Base-by-base conservation (phyloP, 2,113 vertebrate species). In the Paradoxurus hermaphroditus region DNA sequence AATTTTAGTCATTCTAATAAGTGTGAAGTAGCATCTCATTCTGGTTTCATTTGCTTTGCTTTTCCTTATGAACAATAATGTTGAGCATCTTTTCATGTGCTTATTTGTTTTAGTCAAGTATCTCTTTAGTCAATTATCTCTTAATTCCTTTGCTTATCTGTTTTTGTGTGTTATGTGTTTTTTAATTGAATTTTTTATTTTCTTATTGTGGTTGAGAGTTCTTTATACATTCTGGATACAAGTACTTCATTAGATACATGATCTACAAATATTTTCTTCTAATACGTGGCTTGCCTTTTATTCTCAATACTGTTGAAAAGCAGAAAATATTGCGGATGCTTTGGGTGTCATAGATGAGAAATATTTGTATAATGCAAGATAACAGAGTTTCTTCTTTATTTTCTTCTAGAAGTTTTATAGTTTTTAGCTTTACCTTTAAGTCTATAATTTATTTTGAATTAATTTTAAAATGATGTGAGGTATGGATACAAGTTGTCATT, bases 231-330 rank as follows among this genome's bases (percentile, higher is more conserved):
- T 68, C 36, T 39, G 25, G 63, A 73, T 89, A 81, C 11, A 94
- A 70, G 9, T 62, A 67, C 34, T 73, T 93, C 46, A 67, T 79
- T 49, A 92, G 46, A 78, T 31, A 51, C 4, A 82, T 41, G 27
- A 67, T 86, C 73, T 96, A 12, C 34, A 86, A 90, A 77, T 75
- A 62, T 82, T 92, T 90, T 88, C 75, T 73, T 91, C 59, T 36
- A n/a, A 18, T 39, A 2, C 67, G 6, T 92, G 49, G 14, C 41
- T 96, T 95, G 2, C 7, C 41, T 79, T 86, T 78, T 56, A 36
- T 53, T 73, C 29, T 88, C 13, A 6, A 56, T 59, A 29, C 16
- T 91, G 39, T 83, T 83, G 62, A 95, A 75, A 34, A 83, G 18
- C 21, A 78, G 51, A 87, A 85, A 51, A 10, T n/a, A 29, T 79